Percentiles rank a stretch among this genome's conserved stretches.
These are phyloP conservation scores for Pyrocephalus nanus DNA, from an alignment of 2,797 vertebrate genomes.

Conservation along the genomic window DNA sequence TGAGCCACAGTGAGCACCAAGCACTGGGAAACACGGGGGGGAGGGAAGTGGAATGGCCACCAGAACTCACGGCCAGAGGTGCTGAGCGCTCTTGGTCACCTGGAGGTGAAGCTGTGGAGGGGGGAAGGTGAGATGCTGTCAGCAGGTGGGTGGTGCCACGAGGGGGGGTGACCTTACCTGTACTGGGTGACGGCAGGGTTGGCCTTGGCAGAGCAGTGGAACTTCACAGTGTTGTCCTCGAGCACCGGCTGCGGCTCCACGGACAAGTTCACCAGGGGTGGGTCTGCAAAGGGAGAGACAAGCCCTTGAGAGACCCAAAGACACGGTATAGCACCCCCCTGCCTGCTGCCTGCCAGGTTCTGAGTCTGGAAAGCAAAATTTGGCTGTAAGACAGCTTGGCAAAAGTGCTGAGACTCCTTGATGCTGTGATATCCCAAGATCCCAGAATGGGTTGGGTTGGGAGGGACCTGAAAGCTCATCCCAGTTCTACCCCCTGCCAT, in stretches of 20 bases:
- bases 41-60: accelerated
- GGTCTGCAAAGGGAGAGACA: constrained; percentile 78
- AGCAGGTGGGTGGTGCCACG: accelerated
- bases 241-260: constrained; percentile 95
- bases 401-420: background rate
- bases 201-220: constrained; percentile 96
- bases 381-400: accelerated
- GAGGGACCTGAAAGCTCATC: background rate
- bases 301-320: background rate
- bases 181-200: constrained; percentile 95
- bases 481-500: background rate
- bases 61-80: background rate
- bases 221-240: constrained; percentile 93
- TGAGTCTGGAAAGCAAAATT: background rate
- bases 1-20: background rate
- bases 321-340: accelerated
- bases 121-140: background rate
- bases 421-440: background rate
- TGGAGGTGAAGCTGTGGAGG: too few relatives aligned
- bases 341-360: background rate
- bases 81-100: background rate
- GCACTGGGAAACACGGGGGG: accelerated
- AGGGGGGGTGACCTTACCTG: constrained; percentile 79
- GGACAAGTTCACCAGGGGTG: constrained; percentile 93
- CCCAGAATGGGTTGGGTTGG: background rate